Conservation (phyloP, 2,888 invertebrate species). For the Branchipolynoe longqiensis region DNA sequence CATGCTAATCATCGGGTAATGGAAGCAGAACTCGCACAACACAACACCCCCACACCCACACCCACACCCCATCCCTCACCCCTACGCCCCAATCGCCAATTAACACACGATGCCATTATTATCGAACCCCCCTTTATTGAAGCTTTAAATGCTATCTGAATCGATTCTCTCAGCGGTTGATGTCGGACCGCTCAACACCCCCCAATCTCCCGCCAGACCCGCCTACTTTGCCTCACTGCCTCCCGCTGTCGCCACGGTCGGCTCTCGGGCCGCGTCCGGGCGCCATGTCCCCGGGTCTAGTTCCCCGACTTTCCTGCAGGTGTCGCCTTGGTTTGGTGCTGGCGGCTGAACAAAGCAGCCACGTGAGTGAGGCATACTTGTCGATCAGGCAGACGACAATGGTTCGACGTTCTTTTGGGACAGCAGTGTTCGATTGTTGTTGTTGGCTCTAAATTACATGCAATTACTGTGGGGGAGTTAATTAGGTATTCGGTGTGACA, state of each 20-base stretch:
- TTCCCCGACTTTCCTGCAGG: background rate
- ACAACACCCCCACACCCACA: no score
- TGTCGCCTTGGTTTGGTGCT: background rate
- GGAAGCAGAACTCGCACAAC: background rate
- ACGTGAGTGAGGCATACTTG: no score
- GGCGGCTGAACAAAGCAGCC: background rate
- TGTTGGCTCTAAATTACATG: no score
- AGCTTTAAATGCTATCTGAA: background rate
- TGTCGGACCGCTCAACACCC: background rate
- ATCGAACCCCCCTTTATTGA: background rate
- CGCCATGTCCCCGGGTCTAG: background rate
- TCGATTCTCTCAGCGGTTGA: background rate
- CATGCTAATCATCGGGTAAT: constrained; percentile 10
- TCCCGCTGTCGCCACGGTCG: background rate
- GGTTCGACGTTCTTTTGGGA: no score
- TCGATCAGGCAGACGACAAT: background rate
- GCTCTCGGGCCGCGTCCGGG: background rate
- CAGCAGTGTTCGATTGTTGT: no score
- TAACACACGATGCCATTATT: background rate
- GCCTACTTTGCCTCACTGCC: background rate
- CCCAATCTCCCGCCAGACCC: background rate
- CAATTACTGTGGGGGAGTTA: no score
- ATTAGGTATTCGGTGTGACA: no score
- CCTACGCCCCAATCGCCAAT: background rate
- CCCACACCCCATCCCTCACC: no score